A percentile compares a stretch with the other conserved stretches of the same genome.
Conservation (phyloP, 2,797 vertebrate genomes). For the Telmatherina bonti region DNA sequence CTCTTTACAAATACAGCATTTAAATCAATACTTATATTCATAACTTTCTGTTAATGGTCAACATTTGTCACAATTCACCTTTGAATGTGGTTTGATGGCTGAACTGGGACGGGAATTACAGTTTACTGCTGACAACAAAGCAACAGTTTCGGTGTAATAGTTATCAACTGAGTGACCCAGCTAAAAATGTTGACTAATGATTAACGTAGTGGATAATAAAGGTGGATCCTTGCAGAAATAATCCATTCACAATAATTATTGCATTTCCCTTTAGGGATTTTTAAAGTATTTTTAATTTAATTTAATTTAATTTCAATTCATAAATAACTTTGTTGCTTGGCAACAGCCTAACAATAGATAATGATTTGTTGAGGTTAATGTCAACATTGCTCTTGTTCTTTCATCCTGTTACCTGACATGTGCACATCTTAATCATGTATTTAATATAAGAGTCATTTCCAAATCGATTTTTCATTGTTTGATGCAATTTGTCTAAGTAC, state of each 20-base stretch:
- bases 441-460: background rate
- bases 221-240: background rate
- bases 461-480: background rate
- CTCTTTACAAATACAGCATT: background rate
- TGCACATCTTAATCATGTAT: background rate
- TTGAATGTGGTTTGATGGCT: background rate
- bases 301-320: no score
- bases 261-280: no score
- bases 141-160: background rate
- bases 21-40: background rate
- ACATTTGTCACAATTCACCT: background rate
- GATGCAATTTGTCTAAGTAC: background rate
- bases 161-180: background rate
- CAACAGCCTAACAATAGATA: background rate
- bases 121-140: background rate
- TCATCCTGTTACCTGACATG: background rate
- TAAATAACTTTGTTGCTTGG: background rate
- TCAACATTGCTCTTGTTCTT: background rate
- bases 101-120: no score
- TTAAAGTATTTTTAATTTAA: no score
- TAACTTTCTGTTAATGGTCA: background rate
- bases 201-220: constrained; percentile 8
- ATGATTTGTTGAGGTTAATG: background rate
- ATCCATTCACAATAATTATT: no score
- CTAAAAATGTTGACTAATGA: constrained; percentile 34